Base-by-base conservation (phyloP, 2,888 invertebrate species). In the Junonia oenone region DNA sequence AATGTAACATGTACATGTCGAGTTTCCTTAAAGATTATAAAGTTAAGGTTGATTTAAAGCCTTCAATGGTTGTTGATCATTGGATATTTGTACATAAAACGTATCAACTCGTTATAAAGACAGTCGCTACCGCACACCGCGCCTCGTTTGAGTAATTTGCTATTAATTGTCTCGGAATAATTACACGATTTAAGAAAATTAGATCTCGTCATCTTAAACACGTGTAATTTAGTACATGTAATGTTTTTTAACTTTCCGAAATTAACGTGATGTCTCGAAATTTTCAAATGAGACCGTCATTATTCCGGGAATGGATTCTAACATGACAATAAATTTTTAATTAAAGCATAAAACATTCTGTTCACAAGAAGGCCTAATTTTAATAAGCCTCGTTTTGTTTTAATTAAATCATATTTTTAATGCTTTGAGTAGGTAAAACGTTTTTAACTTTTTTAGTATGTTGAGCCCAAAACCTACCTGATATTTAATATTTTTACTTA, bases 41-140 rank as follows among this genome's bases (percentile, higher is more conserved):
- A 8, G 4, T 8, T n/a, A 33, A 9, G 11, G 0, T 22, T 13
- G 22, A 15, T 31, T 40, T 31, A n/a, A 4, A 8, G 22, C 0
- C 2, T 38, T 38, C 40, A 48, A 54, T 26, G 40, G 14, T 22
- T 17, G 33, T 19, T 9, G 8, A 1, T 26, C 22, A 19, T 0
- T 11, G 17, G 27, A 13, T 2, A 26, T 43, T 11, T 29, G 17
- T 33, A 11, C 17, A 26, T 35, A 8, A 11, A 48, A 43, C 11
- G 19, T 19, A 40, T 19, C 31, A 33, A 2, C 11, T 19, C 19
- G 19, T 40, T 11, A 11, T 40, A 40, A 40, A 19, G n/a, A 40
- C 15, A 14, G n/a, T 17, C 17, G 5, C 38, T 62, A 64, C 78
- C 79, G 69, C 79, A 80, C 77, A 75, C 76, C 63, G 68, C 68